Base-by-base conservation (phyloP, 2,113 vertebrate species). In the Formicarius rufipectus region DNA sequence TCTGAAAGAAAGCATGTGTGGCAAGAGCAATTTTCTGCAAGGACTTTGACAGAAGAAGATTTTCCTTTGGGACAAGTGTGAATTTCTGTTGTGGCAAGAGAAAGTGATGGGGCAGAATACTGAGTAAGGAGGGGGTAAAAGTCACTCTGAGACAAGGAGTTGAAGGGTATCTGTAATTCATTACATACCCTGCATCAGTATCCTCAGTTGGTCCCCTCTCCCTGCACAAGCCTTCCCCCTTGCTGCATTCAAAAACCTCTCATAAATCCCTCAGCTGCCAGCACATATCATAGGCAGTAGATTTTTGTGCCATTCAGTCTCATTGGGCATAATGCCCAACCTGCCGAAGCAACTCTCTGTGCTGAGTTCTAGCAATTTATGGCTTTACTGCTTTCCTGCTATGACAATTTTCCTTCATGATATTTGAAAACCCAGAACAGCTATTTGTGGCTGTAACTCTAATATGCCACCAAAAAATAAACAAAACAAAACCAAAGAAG, bases 181-280 rank as follows among this genome's bases (percentile, higher is more conserved):
- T 90, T 77, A 89, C 69, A 25, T 27, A 45, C 42, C 8, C 78
- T 31, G 45, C 16, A 1, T 73, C 85, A 45, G 3, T 76, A 58
- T 85, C 63, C 58, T 63, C 64, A 23, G 75, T 35, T 82, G 63
- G 45, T 94, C 87, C 49, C 47, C 40, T 78, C 39, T 91, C 42
- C 39, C 53, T 59, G 52, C 52, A 49, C 50, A 76, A 63, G 37
- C 60, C 53, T 74, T 90, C 30, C 68, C 59, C 14, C 9, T 87
- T 75, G 40, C 62, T 90, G 35, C 45, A 62, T 81, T 75, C 56
- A 78, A 56, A 89, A 82, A 17, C 66, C 37, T 87, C 42, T 59
- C 30, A 40, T 62, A 90, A 86, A 62, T 92, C 88, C 49, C 66
- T 89, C 74, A 83, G 73, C 82, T 93, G 88, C 78, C 93, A 95